A percentile compares a stretch with the other conserved stretches of the same genome.
Conservation (phyloP, 2,888 invertebrate species). For the Brachylomia viminalis region DNA sequence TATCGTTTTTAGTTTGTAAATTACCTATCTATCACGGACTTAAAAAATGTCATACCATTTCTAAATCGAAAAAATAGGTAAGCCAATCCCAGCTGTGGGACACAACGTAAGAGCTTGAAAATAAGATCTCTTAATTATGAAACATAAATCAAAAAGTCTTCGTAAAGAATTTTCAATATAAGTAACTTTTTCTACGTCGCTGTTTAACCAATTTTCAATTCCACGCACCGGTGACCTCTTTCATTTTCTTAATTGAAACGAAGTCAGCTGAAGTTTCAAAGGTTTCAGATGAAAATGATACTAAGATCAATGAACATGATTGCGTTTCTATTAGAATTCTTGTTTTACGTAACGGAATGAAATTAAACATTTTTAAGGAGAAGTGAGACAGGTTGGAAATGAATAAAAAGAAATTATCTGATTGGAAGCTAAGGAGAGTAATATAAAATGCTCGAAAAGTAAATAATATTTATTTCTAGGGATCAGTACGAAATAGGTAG, state of each 20-base stretch:
- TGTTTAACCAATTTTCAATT: conserved; percentile 43
- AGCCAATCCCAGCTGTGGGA: too few species aligned
- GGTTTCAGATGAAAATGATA: conserved; percentile 47
- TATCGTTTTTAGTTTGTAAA: too few species aligned
- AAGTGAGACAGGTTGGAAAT: background rate
- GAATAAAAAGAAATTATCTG: background rate
- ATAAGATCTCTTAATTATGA: background rate
- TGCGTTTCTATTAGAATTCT: conserved; percentile 20
- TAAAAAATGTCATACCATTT: background rate
- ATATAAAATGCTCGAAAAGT: background rate
- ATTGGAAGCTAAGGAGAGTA: background rate
- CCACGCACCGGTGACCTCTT: conserved; percentile 50
- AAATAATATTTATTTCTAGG: background rate
- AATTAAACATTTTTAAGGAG: conserved; percentile 1
- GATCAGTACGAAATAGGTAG: background rate
- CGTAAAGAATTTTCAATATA: conserved; percentile 17
- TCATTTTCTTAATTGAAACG: conserved; percentile 57
- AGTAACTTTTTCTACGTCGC: conserved; percentile 14
- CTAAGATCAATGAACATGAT: conserved; percentile 40
- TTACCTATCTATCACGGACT: too few species aligned
- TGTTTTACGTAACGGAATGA: conserved; percentile 20
- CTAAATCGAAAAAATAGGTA: background rate
- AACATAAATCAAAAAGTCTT: conserved; percentile 7
- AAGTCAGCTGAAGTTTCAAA: conserved; percentile 49
- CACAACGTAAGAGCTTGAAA: background rate